Evolutionary conservation across 2,113 vertebrate genomes (phyloP), one percentile per base, ranked within the genome.

Genomic region (Nesogale talazaci): DNA sequence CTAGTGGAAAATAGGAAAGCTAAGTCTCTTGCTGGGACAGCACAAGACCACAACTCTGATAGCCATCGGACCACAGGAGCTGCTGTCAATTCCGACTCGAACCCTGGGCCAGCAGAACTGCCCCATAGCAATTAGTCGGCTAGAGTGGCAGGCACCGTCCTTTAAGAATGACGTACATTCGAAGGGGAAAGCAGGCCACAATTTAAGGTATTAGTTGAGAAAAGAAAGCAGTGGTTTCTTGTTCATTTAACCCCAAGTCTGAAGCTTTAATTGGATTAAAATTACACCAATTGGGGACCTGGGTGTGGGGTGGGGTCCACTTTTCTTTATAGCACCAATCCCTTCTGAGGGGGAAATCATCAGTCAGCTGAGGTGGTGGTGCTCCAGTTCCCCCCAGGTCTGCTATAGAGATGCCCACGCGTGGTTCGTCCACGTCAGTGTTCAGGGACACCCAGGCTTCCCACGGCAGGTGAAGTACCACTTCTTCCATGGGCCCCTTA

Each of bases 201-300:
- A 75, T 29, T 12, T 36, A 75, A 81, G 75, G 56, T 57, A 52
- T 31, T 78, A n/a, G 78, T 46, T 79, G 46, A 89, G 70, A 80
- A 93, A 87, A 82, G 84, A 95, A 86, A 27, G 12, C 19, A 92
- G 67, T 65, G 76, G 72, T 46, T 93, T 80, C 22, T 80, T 46
- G 61, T 92, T 72, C 46, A 83, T 75, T 89, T 96, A 93, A 83
- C 29, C 88, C 83, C 95, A 96, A 97, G 93, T 91, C 11, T 15
- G 6, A 92, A 80, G 92, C 79, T 95, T 96, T 97, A 95, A 97
- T 97, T 94, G 46, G 40, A 65, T 90, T 61, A 94, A 86, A 95
- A 86, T 88, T 79, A 94, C n/a, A 95, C 79, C 57, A 63, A 23
- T 90, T 80, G 85, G 83, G 57, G 88, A 93, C 76, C 80, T 83